A percentile compares a stretch with the other conserved stretches of the same genome.
phyloP scores from a whole-genome alignment of 92 coral and sea anemone species.

The Palythoa caribaeorum region DNA sequence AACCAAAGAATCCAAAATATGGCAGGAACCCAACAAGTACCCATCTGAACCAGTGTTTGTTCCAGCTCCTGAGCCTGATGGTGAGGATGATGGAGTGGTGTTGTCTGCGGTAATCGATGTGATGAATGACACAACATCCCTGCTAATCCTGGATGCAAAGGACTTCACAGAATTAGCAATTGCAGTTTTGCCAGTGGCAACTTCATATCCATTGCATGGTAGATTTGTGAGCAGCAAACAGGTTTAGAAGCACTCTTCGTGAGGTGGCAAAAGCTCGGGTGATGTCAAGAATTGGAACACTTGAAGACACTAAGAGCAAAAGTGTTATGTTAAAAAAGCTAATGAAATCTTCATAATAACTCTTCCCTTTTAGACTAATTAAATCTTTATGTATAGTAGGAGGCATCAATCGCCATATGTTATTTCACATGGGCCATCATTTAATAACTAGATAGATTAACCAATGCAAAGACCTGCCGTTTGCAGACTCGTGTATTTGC shows the following conservation, averaged over 20 bases:
- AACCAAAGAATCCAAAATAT: conserved; percentile 57
- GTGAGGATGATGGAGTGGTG: conserved; percentile 87
- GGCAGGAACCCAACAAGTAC: conserved; percentile 67
- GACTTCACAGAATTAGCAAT: conserved; percentile 75
- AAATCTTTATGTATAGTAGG: no score
- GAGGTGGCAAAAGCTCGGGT: no score
- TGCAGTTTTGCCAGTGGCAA: conserved; percentile 71
- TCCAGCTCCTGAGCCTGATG: conserved; percentile 69
- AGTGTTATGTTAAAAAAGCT: no score
- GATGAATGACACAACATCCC: conserved; percentile 67
- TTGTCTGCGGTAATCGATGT: conserved; percentile 77
- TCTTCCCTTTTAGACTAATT: no score
- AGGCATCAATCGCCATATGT: no score
- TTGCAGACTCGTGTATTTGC: no score
- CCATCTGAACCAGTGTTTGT: conserved; percentile 87
- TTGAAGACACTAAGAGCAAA: no score
- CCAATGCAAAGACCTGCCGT: no score
- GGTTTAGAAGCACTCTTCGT: not conserved
- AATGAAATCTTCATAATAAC: no score
- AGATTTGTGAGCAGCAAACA: conserved; percentile 37
- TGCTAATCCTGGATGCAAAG: conserved; percentile 79
- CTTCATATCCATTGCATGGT: conserved; percentile 78
- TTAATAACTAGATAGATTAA: no score
- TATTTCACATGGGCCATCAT: no score
- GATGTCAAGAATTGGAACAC: no score